Base-by-base conservation (phyloP, 2,888 invertebrate species). In the Physocephala rufipes region DNA sequence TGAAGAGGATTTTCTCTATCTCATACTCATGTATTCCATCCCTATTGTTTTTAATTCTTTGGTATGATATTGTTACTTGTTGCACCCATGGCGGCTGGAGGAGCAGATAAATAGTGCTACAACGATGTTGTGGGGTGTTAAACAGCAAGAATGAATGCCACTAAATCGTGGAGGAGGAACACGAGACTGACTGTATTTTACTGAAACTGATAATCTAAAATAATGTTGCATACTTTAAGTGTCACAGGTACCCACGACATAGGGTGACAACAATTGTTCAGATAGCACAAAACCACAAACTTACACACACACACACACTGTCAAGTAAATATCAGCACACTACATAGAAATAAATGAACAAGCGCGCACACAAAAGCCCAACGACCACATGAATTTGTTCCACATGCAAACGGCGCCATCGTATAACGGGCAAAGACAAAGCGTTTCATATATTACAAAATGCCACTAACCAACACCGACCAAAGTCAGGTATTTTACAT, bases 161-260 rank as follows among this genome's bases (percentile, higher is more conserved):
- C 9, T 9, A 36, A 21, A 30, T 36, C 21, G 30, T 62, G 21
- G 4, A 16, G 16, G 4, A 28, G 30, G 19, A 13, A 36, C 2
- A 19, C 19, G 19, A 21, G 19, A 2, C 12, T 9, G 19, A 19
- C 30, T 28, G 26, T 26, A 30, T 62, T 43, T 53, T 43, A 36
- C 3, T n/a, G n/a, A 7, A n/a, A 55, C 21, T 16, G 30, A 30
- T 62, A 62, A 36, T 26, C 43, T 62, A 28, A 62, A 62, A 36
- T 30, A 62, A 36, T 62, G 61, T 36, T 36, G 61, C 61, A 62
- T 62, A 62, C 36, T 62, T 62, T 62, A 43, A 43, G 19, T 63
- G 59, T 45, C 51, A 53, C 2, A 2, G 30, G n/a, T 15, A 43
- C 15, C 58, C 9, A 9, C 36, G 36, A 36, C 36, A 9, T 13